Percentiles rank a stretch among this genome's conserved stretches.
Conservation (phyloP, 2,888 invertebrate species). For the Tryphoninae sp. region DNA sequence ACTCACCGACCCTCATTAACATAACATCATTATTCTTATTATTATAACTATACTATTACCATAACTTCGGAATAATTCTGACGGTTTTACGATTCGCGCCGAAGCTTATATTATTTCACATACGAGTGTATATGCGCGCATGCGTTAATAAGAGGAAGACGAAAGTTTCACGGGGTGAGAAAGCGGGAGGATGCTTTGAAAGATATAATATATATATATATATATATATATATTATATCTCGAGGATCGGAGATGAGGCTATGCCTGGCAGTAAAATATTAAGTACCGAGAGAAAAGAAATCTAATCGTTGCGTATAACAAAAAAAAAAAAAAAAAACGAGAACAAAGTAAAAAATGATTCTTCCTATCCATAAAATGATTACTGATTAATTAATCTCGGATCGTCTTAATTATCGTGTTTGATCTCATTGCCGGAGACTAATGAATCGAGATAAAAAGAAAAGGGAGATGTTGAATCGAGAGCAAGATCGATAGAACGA, state of each 20-base stretch:
- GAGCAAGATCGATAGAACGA: too few species aligned
- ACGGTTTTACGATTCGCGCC: constrained; percentile 26
- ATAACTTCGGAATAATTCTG: constrained; percentile 29
- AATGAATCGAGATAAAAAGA: too few species aligned
- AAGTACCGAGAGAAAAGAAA: background rate
- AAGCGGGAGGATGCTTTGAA: background rate
- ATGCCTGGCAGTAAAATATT: background rate
- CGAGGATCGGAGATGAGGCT: background rate
- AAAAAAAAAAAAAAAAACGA: too few species aligned
- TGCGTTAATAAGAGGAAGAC: background rate
- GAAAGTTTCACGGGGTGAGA: constrained; percentile 1
- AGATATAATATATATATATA: background rate
- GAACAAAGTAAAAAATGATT: too few species aligned
- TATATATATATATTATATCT: background rate
- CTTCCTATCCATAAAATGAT: too few species aligned
- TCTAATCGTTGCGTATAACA: background rate
- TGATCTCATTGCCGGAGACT: too few species aligned
- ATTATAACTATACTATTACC: constrained; percentile 40
- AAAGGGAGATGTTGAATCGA: too few species aligned
- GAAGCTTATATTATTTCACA: constrained; percentile 14
- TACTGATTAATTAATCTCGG: too few species aligned
- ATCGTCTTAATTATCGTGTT: too few species aligned
- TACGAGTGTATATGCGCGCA: background rate
- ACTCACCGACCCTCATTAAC: constrained; percentile 50
- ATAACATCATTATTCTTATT: constrained; percentile 42